Percentiles rank a stretch among this genome's conserved stretches.
phyloP scores from a whole-genome alignment of 2,113 vertebrate species.

The Coracopsis vasa region DNA sequence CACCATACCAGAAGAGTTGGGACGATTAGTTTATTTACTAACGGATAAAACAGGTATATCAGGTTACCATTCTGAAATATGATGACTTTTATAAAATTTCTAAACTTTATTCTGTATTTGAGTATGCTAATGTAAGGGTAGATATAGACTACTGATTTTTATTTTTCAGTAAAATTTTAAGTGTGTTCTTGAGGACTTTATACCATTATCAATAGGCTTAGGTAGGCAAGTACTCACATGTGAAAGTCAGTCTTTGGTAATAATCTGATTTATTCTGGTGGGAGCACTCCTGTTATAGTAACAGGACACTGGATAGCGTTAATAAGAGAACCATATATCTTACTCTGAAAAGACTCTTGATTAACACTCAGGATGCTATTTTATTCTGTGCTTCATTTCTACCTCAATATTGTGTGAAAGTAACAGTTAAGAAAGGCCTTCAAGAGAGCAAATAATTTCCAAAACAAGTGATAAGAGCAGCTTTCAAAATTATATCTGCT shows the following conservation, averaged over 20 bases:
- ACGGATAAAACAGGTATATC: conserved; percentile 95
- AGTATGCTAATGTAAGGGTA: background rate
- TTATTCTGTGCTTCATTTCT: background rate
- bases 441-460: background rate
- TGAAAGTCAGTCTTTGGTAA: background rate
- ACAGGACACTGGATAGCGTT: background rate
- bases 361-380: background rate
- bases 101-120: background rate
- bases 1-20: conserved; percentile 97
- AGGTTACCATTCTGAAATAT: background rate
- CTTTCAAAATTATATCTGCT: background rate
- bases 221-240: background rate
- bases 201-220: background rate
- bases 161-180: background rate
- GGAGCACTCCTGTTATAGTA: background rate
- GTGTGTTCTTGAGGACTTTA: background rate
- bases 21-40: conserved; percentile 92
- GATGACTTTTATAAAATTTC: background rate
- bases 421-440: background rate
- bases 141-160: background rate
- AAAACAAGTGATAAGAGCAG: background rate
- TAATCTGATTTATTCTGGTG: background rate
- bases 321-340: background rate
- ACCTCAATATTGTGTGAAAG: background rate
- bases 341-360: background rate